A percentile compares a stretch with the other conserved stretches of the same genome.
Evolutionary conservation across 2,113 vertebrate species (phyloP).

Genomic region (Syngnathus floridae): DNA sequence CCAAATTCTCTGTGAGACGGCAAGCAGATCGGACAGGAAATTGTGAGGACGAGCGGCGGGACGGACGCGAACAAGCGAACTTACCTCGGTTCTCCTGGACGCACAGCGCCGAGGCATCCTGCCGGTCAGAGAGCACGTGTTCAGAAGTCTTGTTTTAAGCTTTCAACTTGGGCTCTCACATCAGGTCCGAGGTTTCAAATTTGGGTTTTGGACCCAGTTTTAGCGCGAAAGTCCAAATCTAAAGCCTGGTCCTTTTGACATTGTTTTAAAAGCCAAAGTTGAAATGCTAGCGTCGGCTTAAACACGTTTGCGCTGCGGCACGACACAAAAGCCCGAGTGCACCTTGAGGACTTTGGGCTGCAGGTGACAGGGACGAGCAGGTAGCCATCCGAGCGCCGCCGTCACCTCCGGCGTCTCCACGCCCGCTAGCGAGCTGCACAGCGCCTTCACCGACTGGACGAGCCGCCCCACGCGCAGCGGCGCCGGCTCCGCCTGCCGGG

Average conservation of each 20-base stretch:
- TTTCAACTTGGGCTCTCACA: too few relatives aligned
- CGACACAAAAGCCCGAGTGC: not conserved
- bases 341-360: constrained; percentile 93
- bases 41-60: not conserved
- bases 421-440: constrained; percentile 85
- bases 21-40: not conserved
- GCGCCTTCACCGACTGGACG: constrained; percentile 89
- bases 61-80: not conserved
- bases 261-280: not conserved
- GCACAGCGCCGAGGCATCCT: constrained; percentile 83
- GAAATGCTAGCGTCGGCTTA: too few relatives aligned
- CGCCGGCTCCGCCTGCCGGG: constrained; percentile 73
- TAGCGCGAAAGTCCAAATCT: too few relatives aligned
- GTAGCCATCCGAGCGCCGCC: constrained; percentile 83
- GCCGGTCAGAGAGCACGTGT: constrained; percentile 20
- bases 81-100: constrained; percentile 85
- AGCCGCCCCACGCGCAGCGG: constrained; percentile 83
- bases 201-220: too few relatives aligned
- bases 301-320: too few relatives aligned
- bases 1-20: constrained; percentile 73
- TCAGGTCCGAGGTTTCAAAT: too few relatives aligned
- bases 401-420: constrained; percentile 91
- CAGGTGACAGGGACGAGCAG: constrained; percentile 88
- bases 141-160: not conserved
- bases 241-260: too few relatives aligned